A percentile compares a stretch with the other conserved stretches of the same genome.
Evolutionary conservation across 2,797 vertebrate genomes (phyloP).

Genomic region (Semotilus atromaculatus): DNA sequence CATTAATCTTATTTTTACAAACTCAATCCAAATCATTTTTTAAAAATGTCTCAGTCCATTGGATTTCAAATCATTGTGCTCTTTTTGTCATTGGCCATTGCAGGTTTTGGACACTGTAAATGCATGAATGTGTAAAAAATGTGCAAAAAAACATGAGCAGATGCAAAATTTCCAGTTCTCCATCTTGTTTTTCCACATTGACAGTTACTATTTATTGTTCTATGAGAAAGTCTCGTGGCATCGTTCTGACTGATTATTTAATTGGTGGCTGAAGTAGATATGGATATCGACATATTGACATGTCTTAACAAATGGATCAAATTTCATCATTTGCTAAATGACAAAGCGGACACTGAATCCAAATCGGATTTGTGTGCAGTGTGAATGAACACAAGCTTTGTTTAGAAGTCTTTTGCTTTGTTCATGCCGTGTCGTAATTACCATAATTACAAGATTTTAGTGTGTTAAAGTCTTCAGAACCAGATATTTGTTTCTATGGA

Average conservation of each 20-base stretch:
- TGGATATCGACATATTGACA: constrained; percentile 13
- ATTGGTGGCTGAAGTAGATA: not conserved
- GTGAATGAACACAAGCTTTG: constrained; percentile 14
- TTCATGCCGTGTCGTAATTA: not conserved
- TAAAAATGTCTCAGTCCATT: not conserved
- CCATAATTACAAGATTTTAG: constrained; percentile 10
- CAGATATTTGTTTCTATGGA: constrained; percentile 17
- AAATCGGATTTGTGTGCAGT: constrained; percentile 11
- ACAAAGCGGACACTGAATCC: not conserved
- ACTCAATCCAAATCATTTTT: not conserved
- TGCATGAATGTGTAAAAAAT: constrained; percentile 11
- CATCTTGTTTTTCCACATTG: not conserved
- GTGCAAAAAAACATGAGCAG: not conserved
- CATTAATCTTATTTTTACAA: not conserved
- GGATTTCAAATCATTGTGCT: not conserved
- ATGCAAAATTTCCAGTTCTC: not conserved
- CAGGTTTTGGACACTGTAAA: constrained; percentile 1
- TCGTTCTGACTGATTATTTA: not conserved
- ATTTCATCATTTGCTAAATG: not conserved
- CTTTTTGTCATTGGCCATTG: not conserved
- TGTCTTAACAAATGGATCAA: not conserved
- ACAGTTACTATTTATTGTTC: not conserved
- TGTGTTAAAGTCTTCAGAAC: not conserved
- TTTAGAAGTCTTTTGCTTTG: constrained; percentile 4
- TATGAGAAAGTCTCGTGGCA: not conserved